Evolutionary conservation across 2,797 vertebrate genomes (phyloP), one percentile per base, ranked within the genome.

Genomic region (Poecilia picta): DNA sequence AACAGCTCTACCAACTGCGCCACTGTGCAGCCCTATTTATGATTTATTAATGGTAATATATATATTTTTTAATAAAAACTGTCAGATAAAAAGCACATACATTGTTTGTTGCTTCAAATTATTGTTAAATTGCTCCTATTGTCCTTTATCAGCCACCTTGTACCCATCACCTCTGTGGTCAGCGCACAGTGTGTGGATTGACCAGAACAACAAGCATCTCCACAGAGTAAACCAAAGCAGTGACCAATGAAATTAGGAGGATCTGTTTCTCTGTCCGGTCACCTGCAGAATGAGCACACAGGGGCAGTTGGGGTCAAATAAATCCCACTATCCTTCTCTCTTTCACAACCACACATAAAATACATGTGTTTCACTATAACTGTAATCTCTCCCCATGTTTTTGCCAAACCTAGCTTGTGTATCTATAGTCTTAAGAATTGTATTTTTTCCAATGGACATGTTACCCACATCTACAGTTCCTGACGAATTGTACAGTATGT

Each of bases 231-330:
- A 72, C 77, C 76, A 75, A 77, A 41, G 46, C 16, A n/a, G 12
- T 73, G 53, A 79, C 72, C 74, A 83, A 88, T 87, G 81, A 66
- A 94, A 91, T 93, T 93, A 75, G 84, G 78, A 25, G 41, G 89
- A 91, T 90, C 83, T 78, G 91, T 72, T 86, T 83, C 73, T 66
- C 83, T 73, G 74, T 83, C 75, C 82, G 75, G 82, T 84, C 79
- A 83, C 77, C 72, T 70, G 49, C 70, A 85, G 82, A 82, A 74
- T 81, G 78, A 73, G 12, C 13, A 28, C 45, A 74, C 85, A 18
- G 15, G 15, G 7, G 41, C 8, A 6, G 41, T 41, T 41, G 46
- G 46, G 46, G 15, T 46, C 16, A 47, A 18, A 47, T 18, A 47
- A 47, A 18, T 18, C 16, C 46, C 16, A 47, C 5, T 47, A 47